Percentiles rank a stretch among this genome's conserved stretches.
Evolutionary conservation across 92 coral and sea anemone species (phyloP).

Genomic region (Blastomussa wellsi): DNA sequence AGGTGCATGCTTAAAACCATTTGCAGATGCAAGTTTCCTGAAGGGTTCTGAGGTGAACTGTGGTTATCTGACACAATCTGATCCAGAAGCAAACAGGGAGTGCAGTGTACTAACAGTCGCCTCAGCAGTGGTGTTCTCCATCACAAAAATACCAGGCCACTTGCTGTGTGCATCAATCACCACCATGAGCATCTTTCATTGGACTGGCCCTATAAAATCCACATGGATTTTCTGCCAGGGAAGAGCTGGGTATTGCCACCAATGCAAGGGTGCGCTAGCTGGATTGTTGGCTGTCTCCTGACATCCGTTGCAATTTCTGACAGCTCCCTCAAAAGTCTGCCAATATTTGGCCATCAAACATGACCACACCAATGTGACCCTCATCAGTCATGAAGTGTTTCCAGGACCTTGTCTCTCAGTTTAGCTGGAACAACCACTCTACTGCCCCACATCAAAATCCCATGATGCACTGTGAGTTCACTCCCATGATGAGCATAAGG

Average conservation of each 20-base stretch:
- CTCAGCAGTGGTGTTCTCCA: slow-evolving; percentile 42
- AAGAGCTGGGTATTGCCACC: not conserved
- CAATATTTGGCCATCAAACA: slow-evolving; percentile 65
- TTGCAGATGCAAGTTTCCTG: not conserved
- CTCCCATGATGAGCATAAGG: slow-evolving; percentile 29
- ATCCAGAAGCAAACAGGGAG: slow-evolving; percentile 37
- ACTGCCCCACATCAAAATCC: slow-evolving; percentile 37
- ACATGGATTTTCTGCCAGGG: slow-evolving; percentile 51
- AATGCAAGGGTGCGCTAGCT: not conserved
- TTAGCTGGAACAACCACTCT: slow-evolving; percentile 35
- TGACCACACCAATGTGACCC: slow-evolving; percentile 62
- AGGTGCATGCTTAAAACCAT: not conserved
- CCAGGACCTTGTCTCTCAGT: slow-evolving; percentile 40
- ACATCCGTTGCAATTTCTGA: too few species aligned
- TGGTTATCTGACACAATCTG: not conserved
- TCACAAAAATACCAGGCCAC: slow-evolving; percentile 49
- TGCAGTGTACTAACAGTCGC: slow-evolving; percentile 43
- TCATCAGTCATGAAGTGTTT: slow-evolving; percentile 57
- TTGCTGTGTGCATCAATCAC: slow-evolving; percentile 57
- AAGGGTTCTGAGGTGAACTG: not conserved
- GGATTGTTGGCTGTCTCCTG: slow-evolving; percentile 4
- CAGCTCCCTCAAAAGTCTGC: too few species aligned
- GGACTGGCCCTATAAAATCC: slow-evolving; percentile 54
- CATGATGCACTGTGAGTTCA: slow-evolving; percentile 30
- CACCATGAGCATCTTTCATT: slow-evolving; percentile 30